Conservation (phyloP, 1,140 invertebrate species). For the Euglossa dilemma region DNA sequence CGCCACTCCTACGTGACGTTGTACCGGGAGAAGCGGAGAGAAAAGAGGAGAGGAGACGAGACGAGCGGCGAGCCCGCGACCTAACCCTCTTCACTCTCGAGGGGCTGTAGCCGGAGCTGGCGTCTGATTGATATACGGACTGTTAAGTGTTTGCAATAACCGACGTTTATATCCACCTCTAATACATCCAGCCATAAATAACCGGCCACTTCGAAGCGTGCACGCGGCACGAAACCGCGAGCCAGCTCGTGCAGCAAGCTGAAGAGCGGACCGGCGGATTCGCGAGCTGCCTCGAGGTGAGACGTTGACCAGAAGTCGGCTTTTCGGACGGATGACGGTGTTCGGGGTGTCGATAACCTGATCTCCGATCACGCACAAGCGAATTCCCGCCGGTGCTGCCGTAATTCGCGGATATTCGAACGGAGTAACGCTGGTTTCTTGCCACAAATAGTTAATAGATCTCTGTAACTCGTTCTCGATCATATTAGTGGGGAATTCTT, state of each 20-base stretch:
- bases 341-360: conserved; percentile 1
- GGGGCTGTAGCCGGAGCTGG: conserved; percentile 72
- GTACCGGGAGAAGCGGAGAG: not conserved
- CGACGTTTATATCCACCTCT: conserved; percentile 81
- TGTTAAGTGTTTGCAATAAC: conserved; percentile 82
- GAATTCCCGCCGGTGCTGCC: too few relatives aligned
- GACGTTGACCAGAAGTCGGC: conserved; percentile 73
- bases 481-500: too few relatives aligned
- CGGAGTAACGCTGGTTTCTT: too few relatives aligned
- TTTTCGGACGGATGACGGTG: conserved; percentile 27
- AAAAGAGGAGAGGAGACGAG: conserved; percentile 12
- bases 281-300: conserved; percentile 44
- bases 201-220: conserved; percentile 75
- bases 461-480: too few relatives aligned
- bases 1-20: conserved; percentile 33
- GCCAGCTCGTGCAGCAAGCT: not conserved
- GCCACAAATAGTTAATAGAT: too few relatives aligned
- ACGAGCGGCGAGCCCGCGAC: conserved; percentile 32
- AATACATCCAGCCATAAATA: conserved; percentile 82
- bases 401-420: too few relatives aligned
- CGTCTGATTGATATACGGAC: conserved; percentile 83
- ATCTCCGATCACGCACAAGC: not conserved
- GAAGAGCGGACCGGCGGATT: not conserved
- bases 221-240: conserved; percentile 57
- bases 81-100: conserved; percentile 69